Evolutionary conservation across 2,888 invertebrate species (phyloP).

Genomic region (Clivina fossor): DNA sequence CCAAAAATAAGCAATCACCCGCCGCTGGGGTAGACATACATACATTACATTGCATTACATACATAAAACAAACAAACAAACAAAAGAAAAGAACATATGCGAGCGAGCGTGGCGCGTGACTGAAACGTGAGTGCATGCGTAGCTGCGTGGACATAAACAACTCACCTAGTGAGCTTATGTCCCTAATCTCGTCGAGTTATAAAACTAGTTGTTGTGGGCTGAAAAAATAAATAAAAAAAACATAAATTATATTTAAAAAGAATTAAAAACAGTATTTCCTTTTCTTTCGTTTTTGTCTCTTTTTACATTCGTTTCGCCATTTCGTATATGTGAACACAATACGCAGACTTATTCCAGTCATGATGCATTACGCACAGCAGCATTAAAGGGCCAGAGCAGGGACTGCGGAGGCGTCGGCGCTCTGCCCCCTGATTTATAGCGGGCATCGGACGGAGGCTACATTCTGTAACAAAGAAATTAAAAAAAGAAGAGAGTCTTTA

Average conservation of each 20-base stretch:
- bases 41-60: no score
- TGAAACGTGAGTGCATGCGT: slow-evolving; percentile 27
- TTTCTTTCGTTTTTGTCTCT: slow-evolving; percentile 48
- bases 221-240: slow-evolving; percentile 43
- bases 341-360: slow-evolving; percentile 46
- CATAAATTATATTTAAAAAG: no score
- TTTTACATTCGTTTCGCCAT: slow-evolving; percentile 49
- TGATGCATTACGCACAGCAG: slow-evolving; percentile 33
- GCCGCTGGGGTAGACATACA: slow-evolving; percentile 30
- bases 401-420: slow-evolving; percentile 44
- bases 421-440: background rate
- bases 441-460: no score
- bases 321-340: slow-evolving; percentile 43
- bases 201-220: slow-evolving; percentile 50
- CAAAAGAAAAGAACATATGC: slow-evolving; percentile 14
- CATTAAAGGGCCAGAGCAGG: slow-evolving; percentile 33
- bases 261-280: slow-evolving; percentile 50
- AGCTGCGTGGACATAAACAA: no score
- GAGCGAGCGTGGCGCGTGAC: slow-evolving; percentile 23
- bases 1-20: slow-evolving; percentile 34
- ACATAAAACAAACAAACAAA: slow-evolving; percentile 6
- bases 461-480: no score
- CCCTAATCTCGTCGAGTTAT: slow-evolving; percentile 39
- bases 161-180: no score
- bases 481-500: no score